Base-by-base conservation (phyloP, 2,797 vertebrate species). In the Oceanodroma leucorhoa region DNA sequence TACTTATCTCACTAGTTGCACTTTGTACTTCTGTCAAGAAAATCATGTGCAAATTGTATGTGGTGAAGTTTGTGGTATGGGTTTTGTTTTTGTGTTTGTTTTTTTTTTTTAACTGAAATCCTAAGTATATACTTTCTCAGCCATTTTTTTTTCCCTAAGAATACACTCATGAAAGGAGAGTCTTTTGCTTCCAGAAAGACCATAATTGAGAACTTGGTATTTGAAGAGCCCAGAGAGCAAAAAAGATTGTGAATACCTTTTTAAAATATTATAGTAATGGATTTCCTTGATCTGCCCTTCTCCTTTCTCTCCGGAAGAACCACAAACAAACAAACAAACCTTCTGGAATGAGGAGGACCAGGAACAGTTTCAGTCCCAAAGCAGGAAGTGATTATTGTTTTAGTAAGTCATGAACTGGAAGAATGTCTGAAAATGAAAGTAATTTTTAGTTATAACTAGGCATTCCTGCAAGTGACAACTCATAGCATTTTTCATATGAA, bases 361-460 rank as follows among this genome's bases (percentile, higher is more conserved):
- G 90, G 83, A 93, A 77, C 66, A 73, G 55, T 89, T 95, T 94
- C 55, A 71, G 30, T 93, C 83, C 27, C 48, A 77, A 23, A 14
- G 5, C 66, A 84, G 77, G 90, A 95, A 92, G 84, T 91, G 65
- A 57, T 95, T 85, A 78, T 92, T 96, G 66, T 65, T 94, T 88
- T 90, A 91, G 17, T 84, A 91, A 95, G 80, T 93, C 41, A 64
- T 90, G 71, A 90, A 77, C 32, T 91, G 53, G n/a, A 93, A 84
- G 77, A 90, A 89, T 78, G n/a, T 53, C 6, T 23, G 89, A 90
- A 95, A 93, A 95, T 66, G 79, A 54, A 89, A 85, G 73, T 73
- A 72, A 40, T 54, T 84, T 93, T 91, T 71, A 78, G 53, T 80
- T 96, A 40, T 41, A 90, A 94, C n/a, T 73, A 62, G 86, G 36